Percentiles rank a stretch among this genome's conserved stretches.
Evolutionary conservation across 2,113 vertebrate genomes (phyloP).

Genomic region (Callorhinus ursinus): DNA sequence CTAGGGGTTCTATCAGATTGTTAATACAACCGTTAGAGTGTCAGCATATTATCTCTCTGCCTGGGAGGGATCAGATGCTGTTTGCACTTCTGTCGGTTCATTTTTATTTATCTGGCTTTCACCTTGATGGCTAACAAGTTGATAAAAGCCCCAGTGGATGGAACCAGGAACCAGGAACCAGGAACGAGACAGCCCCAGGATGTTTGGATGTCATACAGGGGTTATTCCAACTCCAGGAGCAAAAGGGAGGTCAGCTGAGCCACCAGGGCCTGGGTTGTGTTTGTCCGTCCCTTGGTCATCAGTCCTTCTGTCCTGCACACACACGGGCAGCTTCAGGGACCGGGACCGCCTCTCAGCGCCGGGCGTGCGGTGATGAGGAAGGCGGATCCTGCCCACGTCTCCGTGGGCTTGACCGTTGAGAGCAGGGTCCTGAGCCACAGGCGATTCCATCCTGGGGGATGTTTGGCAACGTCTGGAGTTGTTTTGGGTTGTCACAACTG

Average conservation of each 20-base stretch:
- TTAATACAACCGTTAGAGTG: background rate
- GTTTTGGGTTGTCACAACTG: background rate
- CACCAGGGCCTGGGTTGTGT: rapidly evolving
- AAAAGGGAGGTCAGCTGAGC: background rate
- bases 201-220: no score
- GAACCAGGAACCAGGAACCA: background rate
- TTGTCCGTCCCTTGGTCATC: rapidly evolving
- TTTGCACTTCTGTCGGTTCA: rapidly evolving
- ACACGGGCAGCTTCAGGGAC: rapidly evolving
- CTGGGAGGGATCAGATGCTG: background rate
- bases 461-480: background rate
- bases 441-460: rapidly evolving
- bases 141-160: background rate
- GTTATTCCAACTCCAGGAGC: background rate
- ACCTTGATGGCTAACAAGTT: background rate
- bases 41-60: background rate
- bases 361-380: rapidly evolving
- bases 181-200: background rate
- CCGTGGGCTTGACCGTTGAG: rapidly evolving
- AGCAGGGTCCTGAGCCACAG: background rate
- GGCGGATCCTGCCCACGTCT: rapidly evolving
- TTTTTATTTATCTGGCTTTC: background rate
- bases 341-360: rapidly evolving
- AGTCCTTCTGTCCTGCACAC: rapidly evolving
- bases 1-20: background rate